Conservation (phyloP, 2,888 invertebrate genomes). For the Matsumyia berberina region DNA sequence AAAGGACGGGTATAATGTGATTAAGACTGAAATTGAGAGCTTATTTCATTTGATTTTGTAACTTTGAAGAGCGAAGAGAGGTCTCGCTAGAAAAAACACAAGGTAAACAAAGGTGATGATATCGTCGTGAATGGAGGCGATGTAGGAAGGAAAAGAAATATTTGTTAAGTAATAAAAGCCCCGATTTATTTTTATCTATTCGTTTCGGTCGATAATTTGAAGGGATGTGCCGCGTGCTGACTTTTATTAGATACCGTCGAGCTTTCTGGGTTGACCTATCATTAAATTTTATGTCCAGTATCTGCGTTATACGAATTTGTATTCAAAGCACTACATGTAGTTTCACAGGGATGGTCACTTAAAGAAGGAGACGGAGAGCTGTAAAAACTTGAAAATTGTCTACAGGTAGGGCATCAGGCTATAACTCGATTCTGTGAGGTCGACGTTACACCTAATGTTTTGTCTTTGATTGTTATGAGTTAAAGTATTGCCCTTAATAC, state of each 20-base stretch:
- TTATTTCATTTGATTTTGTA: slow-evolving; percentile 66
- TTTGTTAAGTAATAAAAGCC: slow-evolving; percentile 31
- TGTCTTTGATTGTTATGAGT: too few relatives aligned
- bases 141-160: slow-evolving; percentile 4
- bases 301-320: too few relatives aligned
- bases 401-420: too few relatives aligned
- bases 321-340: too few relatives aligned
- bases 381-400: too few relatives aligned
- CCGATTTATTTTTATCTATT: slow-evolving; percentile 1
- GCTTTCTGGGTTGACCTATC: slow-evolving; percentile 20
- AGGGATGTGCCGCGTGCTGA: slow-evolving; percentile 14
- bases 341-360: too few relatives aligned
- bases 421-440: too few relatives aligned
- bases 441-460: too few relatives aligned
- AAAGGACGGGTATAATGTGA: slow-evolving; percentile 62
- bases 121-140: neutral
- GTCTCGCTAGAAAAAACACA: neutral
- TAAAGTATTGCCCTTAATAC: too few relatives aligned
- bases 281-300: too few relatives aligned
- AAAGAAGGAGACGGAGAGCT: too few relatives aligned
- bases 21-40: slow-evolving; percentile 71
- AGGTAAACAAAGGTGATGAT: neutral
- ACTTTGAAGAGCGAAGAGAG: neutral
- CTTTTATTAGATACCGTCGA: neutral
- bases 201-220: slow-evolving; percentile 3